Evolutionary conservation across 2,888 invertebrate species (phyloP).

Genomic region (Eupithecia abbreviata): DNA sequence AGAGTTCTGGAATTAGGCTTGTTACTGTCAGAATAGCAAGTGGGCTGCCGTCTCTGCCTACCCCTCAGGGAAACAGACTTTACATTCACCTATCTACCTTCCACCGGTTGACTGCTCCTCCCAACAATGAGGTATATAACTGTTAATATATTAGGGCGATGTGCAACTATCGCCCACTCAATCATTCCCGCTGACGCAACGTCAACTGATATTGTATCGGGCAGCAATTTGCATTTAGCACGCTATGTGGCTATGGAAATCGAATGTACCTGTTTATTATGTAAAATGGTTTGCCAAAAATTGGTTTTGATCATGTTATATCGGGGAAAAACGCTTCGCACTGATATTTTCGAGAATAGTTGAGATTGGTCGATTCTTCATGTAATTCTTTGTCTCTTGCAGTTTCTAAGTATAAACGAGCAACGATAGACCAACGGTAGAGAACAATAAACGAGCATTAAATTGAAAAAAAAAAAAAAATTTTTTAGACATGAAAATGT

Average conservation of each 20-base stretch:
- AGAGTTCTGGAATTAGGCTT: slow-evolving; percentile 16
- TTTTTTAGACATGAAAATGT: neutral
- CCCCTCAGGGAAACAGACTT: slow-evolving; percentile 7
- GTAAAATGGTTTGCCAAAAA: slow-evolving; percentile 44
- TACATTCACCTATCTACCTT: slow-evolving; percentile 16
- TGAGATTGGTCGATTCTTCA: no score
- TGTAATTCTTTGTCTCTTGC: no score
- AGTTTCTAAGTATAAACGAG: no score
- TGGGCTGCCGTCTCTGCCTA: slow-evolving; percentile 1
- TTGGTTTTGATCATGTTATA: slow-evolving; percentile 36
- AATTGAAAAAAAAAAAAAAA: neutral
- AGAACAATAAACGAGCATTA: neutral
- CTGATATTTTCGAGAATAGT: neutral
- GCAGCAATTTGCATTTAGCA: slow-evolving; percentile 48
- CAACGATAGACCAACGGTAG: neutral
- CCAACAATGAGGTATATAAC: slow-evolving; percentile 50
- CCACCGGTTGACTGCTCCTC: slow-evolving; percentile 28
- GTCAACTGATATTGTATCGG: slow-evolving; percentile 63
- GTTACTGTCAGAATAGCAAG: slow-evolving; percentile 16
- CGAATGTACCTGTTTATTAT: slow-evolving; percentile 49
- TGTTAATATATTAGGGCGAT: slow-evolving; percentile 69
- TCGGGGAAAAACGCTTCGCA: slow-evolving; percentile 10
- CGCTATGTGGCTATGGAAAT: slow-evolving; percentile 50
- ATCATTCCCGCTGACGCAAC: slow-evolving; percentile 66
- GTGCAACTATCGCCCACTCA: slow-evolving; percentile 68